Evolutionary conservation across 1,140 invertebrate genomes (phyloP).

Genomic region (Drosophila funebris): DNA sequence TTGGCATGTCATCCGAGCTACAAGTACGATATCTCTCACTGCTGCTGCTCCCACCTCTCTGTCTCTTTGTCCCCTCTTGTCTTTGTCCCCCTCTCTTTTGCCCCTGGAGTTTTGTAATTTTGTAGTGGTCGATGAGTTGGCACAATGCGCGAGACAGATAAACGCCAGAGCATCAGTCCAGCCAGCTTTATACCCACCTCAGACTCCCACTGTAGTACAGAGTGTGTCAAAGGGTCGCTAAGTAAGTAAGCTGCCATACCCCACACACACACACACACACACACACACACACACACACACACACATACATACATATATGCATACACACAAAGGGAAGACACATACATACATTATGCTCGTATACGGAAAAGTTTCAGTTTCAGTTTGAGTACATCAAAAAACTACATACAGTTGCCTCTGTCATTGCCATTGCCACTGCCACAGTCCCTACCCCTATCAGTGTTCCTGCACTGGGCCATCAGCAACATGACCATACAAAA

Average conservation of each 20-base stretch:
- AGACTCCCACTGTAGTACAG: not conserved
- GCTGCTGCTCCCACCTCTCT: not conserved
- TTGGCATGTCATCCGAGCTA: slow-evolving; percentile 59
- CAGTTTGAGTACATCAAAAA: slow-evolving; percentile 54
- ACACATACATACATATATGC: not conserved
- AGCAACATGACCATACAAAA: slow-evolving; percentile 2
- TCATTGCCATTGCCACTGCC: not conserved
- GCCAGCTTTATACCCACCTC: not conserved
- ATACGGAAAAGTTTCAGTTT: slow-evolving; percentile 58
- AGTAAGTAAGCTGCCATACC: slow-evolving; percentile 55
- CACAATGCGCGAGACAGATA: slow-evolving; percentile 68
- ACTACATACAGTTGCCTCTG: slow-evolving; percentile 38
- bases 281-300: not conserved
- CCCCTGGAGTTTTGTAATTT: slow-evolving; percentile 14
- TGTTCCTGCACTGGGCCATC: not conserved
- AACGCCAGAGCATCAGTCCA: slow-evolving; percentile 23
- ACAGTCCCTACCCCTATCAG: not conserved
- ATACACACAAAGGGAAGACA: too few relatives aligned
- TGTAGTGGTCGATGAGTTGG: slow-evolving; percentile 65
- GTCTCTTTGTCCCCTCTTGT: not conserved
- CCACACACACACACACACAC: slow-evolving; percentile 32
- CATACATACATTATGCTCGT: slow-evolving; percentile 1
- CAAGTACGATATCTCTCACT: slow-evolving; percentile 39
- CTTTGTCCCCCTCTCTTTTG: not conserved
- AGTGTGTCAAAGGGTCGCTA: slow-evolving; percentile 74